Evolutionary conservation across 2,797 vertebrate genomes (phyloP), one percentile per base, ranked within the genome.

Genomic region (Discoglossus pictus): DNA sequence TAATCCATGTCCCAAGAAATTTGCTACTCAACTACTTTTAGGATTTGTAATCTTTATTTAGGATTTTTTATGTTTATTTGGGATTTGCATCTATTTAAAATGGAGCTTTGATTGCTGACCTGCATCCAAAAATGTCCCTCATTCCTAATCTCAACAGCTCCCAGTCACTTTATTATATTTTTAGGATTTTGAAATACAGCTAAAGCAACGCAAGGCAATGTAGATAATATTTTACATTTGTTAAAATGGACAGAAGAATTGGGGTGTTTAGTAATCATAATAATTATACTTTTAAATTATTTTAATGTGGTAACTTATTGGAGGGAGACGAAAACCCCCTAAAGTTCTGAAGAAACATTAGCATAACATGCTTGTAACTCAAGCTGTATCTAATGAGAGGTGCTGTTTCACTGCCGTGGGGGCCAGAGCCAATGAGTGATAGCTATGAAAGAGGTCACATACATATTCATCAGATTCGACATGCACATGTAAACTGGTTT

Each of bases 381-480:
- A 93, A 73, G 89, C 91, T 92, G 90, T 92, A 91, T 92, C 94
- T 95, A 94, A 92, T 93, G 90, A 93, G 91, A 92, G 91, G 89
- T 90, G 85, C 87, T 91, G 91, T 64, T 92, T 91, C 85, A 77
- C 87, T 89, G 91, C 93, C 92, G 83, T 79, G 79, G 90, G 93
- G 86, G 88, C 83, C 78, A 65, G 65, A 79, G 82, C 80, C 81
- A 92, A 86, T 90, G 91, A 92, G 81, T 91, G 90, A 92, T 90
- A 88, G 83, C 89, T 91, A 88, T 88, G 91, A 94, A 98, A 89
- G 93, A 94, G 96, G 95, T 96, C 94, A 97, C 94, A 97, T 98
- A 88, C 93, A 98, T 98, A 98, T 98, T 97, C 94, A 99, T 97
- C 86, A 91, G 87, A 92, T 97, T 91, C 89, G 92, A 94, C 93